phyloP scores from a whole-genome alignment of 2,797 vertebrate species.

The Megaceryle alcyon region DNA sequence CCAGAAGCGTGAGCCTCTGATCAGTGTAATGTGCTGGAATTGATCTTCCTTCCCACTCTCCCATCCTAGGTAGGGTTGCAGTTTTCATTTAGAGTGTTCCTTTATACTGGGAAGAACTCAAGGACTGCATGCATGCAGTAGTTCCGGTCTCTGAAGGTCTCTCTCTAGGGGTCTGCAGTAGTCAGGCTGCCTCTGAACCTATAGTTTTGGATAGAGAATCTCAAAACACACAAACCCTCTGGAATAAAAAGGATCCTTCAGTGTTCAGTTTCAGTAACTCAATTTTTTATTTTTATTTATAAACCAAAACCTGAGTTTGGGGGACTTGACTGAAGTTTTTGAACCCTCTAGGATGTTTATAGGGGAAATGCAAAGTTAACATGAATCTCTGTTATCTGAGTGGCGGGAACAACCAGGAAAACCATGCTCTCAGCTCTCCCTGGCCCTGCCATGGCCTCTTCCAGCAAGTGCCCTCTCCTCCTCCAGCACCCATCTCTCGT shows the following conservation, averaged over 20 bases:
- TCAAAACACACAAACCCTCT: neutral
- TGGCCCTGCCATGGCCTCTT: too few species aligned
- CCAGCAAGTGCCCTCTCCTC: neutral
- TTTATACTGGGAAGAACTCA: neutral
- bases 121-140: neutral
- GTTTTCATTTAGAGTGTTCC: neutral
- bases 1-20: neutral
- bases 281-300: neutral
- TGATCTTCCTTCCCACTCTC: neutral
- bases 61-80: neutral
- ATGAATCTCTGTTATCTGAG: neutral
- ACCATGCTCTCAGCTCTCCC: neutral
- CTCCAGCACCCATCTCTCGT: neutral
- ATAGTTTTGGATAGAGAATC: neutral
- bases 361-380: neutral
- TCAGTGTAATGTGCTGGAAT: neutral
- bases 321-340: neutral
- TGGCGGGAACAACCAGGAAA: neutral
- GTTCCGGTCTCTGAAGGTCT: neutral
- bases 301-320: neutral
- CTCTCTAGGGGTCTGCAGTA: neutral
- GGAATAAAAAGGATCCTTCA: neutral
- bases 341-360: rapidly evolving
- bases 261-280: neutral
- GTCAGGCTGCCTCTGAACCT: neutral